Percentiles rank a stretch among this genome's conserved stretches.
Conservation (phyloP, 2,797 vertebrate genomes). For the Chelidonichthys spinosus region DNA sequence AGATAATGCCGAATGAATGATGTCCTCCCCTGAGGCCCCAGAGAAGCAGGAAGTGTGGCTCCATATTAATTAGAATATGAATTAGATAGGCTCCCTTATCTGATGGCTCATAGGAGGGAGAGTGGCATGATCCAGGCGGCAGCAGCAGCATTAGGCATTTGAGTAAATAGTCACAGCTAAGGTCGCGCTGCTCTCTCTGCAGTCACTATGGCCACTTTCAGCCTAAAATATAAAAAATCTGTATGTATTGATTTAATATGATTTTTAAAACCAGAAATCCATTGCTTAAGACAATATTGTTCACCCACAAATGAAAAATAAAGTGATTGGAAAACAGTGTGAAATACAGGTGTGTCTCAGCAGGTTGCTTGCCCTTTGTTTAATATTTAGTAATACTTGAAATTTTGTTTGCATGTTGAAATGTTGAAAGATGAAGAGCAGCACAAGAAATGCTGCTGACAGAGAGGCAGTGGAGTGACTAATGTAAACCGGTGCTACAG, state of each 20-base stretch:
- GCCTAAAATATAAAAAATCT: slow-evolving; percentile 6
- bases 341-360: neutral
- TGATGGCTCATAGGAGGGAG: slow-evolving; percentile 68
- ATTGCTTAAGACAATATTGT: neutral
- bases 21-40: slow-evolving; percentile 73
- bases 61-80: slow-evolving; percentile 87
- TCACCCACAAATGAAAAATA: neutral
- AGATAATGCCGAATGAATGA: slow-evolving; percentile 80
- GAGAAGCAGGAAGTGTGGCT: slow-evolving; percentile 76
- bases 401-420: slow-evolving; percentile 2
- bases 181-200: slow-evolving; percentile 42
- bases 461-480: neutral
- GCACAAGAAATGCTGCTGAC: neutral
- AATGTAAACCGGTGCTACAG: neutral
- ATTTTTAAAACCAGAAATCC: neutral
- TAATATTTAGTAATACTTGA: neutral
- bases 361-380: neutral
- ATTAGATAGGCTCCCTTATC: slow-evolving; percentile 82
- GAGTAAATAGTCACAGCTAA: slow-evolving; percentile 36
- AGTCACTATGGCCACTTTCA: slow-evolving; percentile 8
- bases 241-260: neutral
- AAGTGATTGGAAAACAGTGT: neutral
- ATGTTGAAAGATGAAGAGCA: neutral
- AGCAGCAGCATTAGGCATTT: slow-evolving; percentile 39
- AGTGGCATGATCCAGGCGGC: slow-evolving; percentile 68